Base-by-base conservation (phyloP, 1,140 invertebrate species). In the Papilio polyxenes region DNA sequence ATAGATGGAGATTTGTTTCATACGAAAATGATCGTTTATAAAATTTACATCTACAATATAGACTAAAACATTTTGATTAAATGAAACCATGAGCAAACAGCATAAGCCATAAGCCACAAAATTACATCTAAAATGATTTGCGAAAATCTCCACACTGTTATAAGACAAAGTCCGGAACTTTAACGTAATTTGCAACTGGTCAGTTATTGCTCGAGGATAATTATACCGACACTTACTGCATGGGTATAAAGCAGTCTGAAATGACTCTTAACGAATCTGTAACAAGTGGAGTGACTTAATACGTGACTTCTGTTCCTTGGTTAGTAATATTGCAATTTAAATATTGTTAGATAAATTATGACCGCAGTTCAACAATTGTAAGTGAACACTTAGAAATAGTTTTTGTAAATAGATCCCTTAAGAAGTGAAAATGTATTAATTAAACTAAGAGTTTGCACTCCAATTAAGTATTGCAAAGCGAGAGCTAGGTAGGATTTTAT, bases 181-280 rank as follows among this genome's bases (percentile, higher is more conserved):
- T 75, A 75, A 48, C 7, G 44, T 48, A 75, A 75, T 76, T 76
- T 31, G 48, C 49, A 76, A 75, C 49, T 75, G 20, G 44, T 13
- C 75, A 51, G 75, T 76, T 31, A 76, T 76, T 76, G 75, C 75
- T 76, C 75, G 75, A 76, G 75, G 75, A 76, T 76, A 76, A 76
- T 76, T 49, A 51, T 76, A 76, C 75, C 75, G 75, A 49, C 23
- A 44, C 15, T 8, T 15, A 56, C 1, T 20, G 9, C 49, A 15
- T 23, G 51, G 23, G 31, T 53, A 7, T 48, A 76, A 51, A 51
- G 7, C 11, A 53, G 48, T 10, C 13, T 53, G 17, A 56, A 77
- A 77, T 56, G 49, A 56, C 17, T 56, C 49, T 53, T 77, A 37
- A 77, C 75, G 75, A 56, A 77, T 77, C 51, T 23, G 23, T 77